Base-by-base conservation (phyloP, 2,113 vertebrate species). In the Henicopernis longicauda region DNA sequence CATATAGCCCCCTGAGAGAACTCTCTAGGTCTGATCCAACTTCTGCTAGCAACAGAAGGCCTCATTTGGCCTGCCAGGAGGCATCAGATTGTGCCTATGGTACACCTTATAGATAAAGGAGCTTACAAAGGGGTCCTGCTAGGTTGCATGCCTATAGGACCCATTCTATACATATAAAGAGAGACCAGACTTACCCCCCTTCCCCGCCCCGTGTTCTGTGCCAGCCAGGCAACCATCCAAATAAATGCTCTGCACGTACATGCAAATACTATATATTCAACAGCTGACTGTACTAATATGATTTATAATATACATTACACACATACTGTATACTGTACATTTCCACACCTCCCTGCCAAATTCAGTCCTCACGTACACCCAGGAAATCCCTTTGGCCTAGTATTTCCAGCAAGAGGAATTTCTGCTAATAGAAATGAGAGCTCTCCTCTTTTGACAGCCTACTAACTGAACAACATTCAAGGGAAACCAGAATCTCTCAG, bases 221-320 rank as follows among this genome's bases (percentile, higher is more conserved):
- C 96, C 95, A 96, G 86, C 26, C 93, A 95, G 95, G 95, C 89
- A 95, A 27, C 49, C 67, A 81, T 89, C 97, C 95, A 98, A 93
- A 94, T 7, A 81, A 96, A 63, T 38, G 70, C 93, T 97, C 87
- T 69, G 94, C 95, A 97, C 49, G 71, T 97, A 91, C 86, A 88
- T 72, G 82, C 86, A 72, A 94, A 80, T 4, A 21, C 90, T 77
- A 50, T 82, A 74, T 85, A 73, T 42, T 93, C 91, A 97, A 94
- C 96, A 94, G 89, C 96, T 95, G 96, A 96, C 95, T 95, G 86
- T 9, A 91, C 94, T 92, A 93, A 47, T 27, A 58, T 96, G 96
- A 97, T 98, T 97, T 97, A 97, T 94, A 97, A 95, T 76, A 93
- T 66, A 93, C 91, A 93, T 95, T 96, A 95, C 94, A 96, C 49